Evolutionary conservation across 1,140 invertebrate genomes (phyloP).

Genomic region (Trichonephila clavata): DNA sequence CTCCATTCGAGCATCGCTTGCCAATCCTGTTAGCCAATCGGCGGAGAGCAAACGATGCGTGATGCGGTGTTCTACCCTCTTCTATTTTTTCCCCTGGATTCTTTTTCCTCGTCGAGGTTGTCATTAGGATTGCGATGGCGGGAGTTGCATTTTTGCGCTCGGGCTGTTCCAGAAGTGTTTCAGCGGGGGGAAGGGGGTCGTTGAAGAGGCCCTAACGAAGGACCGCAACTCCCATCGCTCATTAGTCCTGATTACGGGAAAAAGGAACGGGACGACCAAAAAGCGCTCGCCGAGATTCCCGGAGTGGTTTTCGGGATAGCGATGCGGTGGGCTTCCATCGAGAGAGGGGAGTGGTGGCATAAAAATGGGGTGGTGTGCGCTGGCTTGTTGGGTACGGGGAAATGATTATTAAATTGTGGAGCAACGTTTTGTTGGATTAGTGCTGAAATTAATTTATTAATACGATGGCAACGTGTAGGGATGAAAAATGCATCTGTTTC

Average conservation of each 20-base stretch:
- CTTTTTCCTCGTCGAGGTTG: constrained; percentile 19
- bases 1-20: constrained; percentile 45
- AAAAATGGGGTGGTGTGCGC: not conserved
- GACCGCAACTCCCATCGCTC: constrained; percentile 21
- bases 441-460: not conserved
- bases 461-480: not conserved
- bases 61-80: constrained; percentile 44
- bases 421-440: not conserved
- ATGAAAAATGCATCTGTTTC: not conserved
- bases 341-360: not conserved
- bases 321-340: not conserved
- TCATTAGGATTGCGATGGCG: constrained; percentile 25
- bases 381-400: not conserved
- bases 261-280: constrained; percentile 16
- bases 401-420: not conserved
- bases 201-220: constrained; percentile 20
- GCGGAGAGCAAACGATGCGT: constrained; percentile 70
- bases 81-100: not conserved
- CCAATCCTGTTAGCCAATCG: constrained; percentile 72
- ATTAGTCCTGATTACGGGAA: constrained; percentile 30
- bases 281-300: not conserved
- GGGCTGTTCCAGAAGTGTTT: not conserved
- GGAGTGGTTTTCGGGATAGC: not conserved
- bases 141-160: constrained; percentile 17
- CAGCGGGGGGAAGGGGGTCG: not conserved